A percentile compares a stretch with the other conserved stretches of the same genome.
Evolutionary conservation across 37 sponge, comb jelly and placozoan genomes (phyloP).

Genomic region (Sycon ciliatum): DNA sequence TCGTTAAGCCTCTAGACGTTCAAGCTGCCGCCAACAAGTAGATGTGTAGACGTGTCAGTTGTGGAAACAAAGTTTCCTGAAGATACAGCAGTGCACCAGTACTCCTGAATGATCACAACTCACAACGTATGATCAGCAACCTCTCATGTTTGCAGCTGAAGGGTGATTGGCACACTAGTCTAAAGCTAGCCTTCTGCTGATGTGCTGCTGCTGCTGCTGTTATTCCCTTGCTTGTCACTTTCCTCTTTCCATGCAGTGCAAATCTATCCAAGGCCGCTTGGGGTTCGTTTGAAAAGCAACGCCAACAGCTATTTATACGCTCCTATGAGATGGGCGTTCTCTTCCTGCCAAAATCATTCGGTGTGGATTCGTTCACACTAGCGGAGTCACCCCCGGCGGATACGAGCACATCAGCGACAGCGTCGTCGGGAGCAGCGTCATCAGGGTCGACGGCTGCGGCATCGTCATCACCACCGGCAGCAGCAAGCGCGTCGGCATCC

Average conservation of each 20-base stretch:
- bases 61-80: too few relatives aligned
- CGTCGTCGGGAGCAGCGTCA: background rate
- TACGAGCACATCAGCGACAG: too few relatives aligned
- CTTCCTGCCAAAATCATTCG: slow-evolving; percentile 43
- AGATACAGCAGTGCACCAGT: too few relatives aligned
- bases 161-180: too few relatives aligned
- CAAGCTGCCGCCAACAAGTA: too few relatives aligned
- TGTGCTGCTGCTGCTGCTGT: background rate
- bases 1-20: too few relatives aligned
- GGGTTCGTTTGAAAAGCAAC: slow-evolving; percentile 79
- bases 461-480: background rate
- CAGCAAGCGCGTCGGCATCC: background rate
- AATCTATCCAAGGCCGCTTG: slow-evolving; percentile 97
- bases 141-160: too few relatives aligned
- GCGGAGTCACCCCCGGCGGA: slow-evolving; percentile 13
- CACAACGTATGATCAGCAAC: too few relatives aligned
- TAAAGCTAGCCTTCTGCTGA: too few relatives aligned
- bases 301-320: slow-evolving; percentile 64
- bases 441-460: background rate
- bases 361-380: background rate
- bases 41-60: too few relatives aligned
- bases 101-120: too few relatives aligned
- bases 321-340: slow-evolving; percentile 79
- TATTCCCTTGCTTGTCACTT: background rate
- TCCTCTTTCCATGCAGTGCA: slow-evolving; percentile 34